Conservation (phyloP, 2,113 vertebrate species). For the Tautogolabrus adspersus region DNA sequence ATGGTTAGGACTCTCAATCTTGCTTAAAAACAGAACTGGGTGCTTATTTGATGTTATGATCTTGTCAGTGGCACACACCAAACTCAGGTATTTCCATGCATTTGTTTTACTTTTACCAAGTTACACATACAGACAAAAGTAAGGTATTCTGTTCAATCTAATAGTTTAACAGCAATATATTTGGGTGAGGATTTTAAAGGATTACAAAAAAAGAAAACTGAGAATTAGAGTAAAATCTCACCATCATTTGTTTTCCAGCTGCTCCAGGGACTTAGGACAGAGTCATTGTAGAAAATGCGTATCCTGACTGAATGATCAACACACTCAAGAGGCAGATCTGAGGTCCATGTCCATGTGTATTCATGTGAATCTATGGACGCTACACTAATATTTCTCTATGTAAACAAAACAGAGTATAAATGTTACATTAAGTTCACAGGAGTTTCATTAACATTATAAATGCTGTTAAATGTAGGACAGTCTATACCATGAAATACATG, state of each 20-base stretch:
- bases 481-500: neutral
- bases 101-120: neutral
- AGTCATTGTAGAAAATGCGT: constrained; percentile 47
- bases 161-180: neutral
- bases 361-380: neutral
- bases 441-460: neutral
- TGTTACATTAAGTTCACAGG: neutral
- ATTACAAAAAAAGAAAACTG: neutral
- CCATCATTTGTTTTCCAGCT: constrained; percentile 67
- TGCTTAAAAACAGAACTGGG: neutral
- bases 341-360: constrained; percentile 68
- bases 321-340: constrained; percentile 75
- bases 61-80: neutral
- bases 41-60: neutral
- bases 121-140: neutral
- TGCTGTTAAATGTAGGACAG: neutral
- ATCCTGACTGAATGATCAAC: constrained; percentile 75
- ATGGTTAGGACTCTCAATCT: neutral
- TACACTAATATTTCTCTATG: constrained; percentile 58
- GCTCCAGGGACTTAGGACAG: constrained; percentile 64
- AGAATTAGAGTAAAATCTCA: constrained; percentile 26
- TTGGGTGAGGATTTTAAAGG: too few relatives aligned
- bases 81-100: too few relatives aligned
- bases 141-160: neutral
- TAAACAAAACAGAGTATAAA: neutral